Base-by-base conservation (phyloP, 2,797 vertebrate genomes). In the Acipenser transmontanus region DNA sequence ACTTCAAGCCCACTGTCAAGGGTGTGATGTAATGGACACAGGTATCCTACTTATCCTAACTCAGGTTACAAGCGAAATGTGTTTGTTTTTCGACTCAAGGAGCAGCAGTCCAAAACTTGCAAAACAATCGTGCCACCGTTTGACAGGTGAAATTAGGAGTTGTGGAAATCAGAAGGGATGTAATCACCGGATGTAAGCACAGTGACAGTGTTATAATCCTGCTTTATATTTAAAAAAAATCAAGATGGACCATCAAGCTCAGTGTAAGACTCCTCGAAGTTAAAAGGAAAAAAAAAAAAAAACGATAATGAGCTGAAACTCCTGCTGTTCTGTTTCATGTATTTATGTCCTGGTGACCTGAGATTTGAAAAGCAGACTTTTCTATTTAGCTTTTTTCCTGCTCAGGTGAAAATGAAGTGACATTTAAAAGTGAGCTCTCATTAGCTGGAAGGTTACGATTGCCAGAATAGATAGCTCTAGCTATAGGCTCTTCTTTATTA, bases 271-370 rank as follows among this genome's bases (percentile, higher is more conserved):
- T 69, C 78, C 82, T 80, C 74, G 72, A 12, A 76, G 74, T 75
- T 79, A 84, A 81, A 89, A 89, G 75, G 65, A 17, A 17, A 17
- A 17, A 17, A 17, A 17, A 17, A 66, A 81, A 82, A 87, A 78
- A 80, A 61, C 79, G 84, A 85, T 88, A 87, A 89, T 85, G 78
- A 87, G 77, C 68, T 49, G 50, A 71, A 17, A 78, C 79, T 79
- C 82, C 79, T 73, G 71, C 81, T 80, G 84, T 80, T 72, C 72
- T 71, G 73, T 71, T 82, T 80, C 78, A 79, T 79, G 80, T 80
- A 80, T 82, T 75, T 82, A 74, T 75, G 79, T 74, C 77, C 73
- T 49, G 68, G 71, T 73, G 78, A 79, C 76, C 78, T 80, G 76
- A 61, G 74, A 72, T 12, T 59, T 6, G 12, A 49, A 6, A 50